Conservation (phyloP, 2,888 invertebrate species). For the Drosophila formosana region DNA sequence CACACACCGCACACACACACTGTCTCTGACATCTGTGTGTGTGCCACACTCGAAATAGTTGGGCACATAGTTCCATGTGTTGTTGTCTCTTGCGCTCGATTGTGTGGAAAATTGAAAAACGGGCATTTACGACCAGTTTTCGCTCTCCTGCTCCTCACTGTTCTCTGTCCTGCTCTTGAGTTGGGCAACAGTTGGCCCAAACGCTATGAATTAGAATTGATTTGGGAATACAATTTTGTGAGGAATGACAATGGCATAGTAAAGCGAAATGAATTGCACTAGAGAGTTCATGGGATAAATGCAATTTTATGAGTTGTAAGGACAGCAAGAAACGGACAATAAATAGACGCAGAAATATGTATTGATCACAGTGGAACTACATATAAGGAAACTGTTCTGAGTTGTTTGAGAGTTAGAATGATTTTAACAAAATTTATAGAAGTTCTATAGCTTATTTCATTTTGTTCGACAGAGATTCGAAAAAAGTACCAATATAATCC, state of each 20-base stretch:
- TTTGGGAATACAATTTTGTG: slow-evolving; percentile 23
- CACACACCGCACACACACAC: background rate
- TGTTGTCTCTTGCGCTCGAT: slow-evolving; percentile 57
- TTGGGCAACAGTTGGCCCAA: slow-evolving; percentile 31
- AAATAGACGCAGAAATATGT: background rate
- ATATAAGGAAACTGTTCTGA: too few species aligned
- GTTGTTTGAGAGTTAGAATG: too few species aligned
- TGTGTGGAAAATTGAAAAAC: slow-evolving; percentile 76
- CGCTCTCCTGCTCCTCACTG: background rate
- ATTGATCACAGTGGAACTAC: slow-evolving; percentile 4
- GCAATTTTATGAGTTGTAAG: slow-evolving; percentile 11
- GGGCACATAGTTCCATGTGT: slow-evolving; percentile 57
- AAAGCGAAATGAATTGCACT: slow-evolving; percentile 3
- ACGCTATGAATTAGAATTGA: slow-evolving; percentile 23
- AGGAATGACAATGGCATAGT: slow-evolving; percentile 1
- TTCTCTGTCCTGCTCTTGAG: slow-evolving; percentile 1
- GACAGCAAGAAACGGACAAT: background rate
- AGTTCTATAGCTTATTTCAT: too few species aligned
- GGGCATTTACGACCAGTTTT: slow-evolving; percentile 31
- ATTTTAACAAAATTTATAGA: too few species aligned
- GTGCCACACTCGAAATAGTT: slow-evolving; percentile 49
- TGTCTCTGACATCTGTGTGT: background rate
- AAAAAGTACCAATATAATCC: too few species aligned
- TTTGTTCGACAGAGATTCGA: too few species aligned
- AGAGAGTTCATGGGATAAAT: slow-evolving; percentile 17